Percentiles rank a stretch among this genome's conserved stretches.
phyloP scores from a whole-genome alignment of 2,797 vertebrate genomes.

The Microctenopoma stevenorrisi region DNA sequence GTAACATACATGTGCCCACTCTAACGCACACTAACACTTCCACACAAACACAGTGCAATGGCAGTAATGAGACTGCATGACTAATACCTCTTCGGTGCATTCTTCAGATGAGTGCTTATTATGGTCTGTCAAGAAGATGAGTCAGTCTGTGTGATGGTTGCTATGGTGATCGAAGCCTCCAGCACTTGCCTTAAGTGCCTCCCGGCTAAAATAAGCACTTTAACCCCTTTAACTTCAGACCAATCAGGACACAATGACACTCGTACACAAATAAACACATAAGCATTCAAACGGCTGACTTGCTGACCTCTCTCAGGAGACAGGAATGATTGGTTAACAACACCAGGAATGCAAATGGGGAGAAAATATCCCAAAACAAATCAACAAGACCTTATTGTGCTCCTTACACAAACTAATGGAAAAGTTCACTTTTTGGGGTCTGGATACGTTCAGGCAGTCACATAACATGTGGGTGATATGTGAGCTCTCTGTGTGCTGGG shows the following conservation, averaged over 20 bases:
- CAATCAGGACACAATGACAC: constrained; percentile 38
- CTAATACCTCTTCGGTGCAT: constrained; percentile 78
- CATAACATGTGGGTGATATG: constrained; percentile 7
- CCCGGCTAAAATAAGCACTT: constrained; percentile 72
- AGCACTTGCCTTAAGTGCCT: constrained; percentile 65
- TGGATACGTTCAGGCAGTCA: background rate
- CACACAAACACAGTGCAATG: constrained; percentile 61
- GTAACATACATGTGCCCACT: constrained; percentile 26
- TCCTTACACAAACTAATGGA: background rate
- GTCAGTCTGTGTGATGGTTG: constrained; percentile 74
- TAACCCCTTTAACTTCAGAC: constrained; percentile 69
- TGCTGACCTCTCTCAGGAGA: constrained; percentile 17
- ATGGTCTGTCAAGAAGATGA: constrained; percentile 80
- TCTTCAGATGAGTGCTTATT: constrained; percentile 78
- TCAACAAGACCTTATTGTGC: background rate
- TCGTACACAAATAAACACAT: constrained; percentile 10
- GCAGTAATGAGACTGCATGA: constrained; percentile 77
- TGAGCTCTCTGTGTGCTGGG: background rate
- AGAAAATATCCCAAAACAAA: constrained; percentile 1
- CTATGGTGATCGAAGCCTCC: constrained; percentile 75
- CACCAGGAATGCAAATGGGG: background rate
- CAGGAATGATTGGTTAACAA: constrained; percentile 11
- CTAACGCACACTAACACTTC: constrained; percentile 42
- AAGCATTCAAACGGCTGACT: constrained; percentile 19
- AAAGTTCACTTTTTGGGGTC: background rate